phyloP scores from a whole-genome alignment of 2,797 vertebrate species.

The Falco rusticolus region DNA sequence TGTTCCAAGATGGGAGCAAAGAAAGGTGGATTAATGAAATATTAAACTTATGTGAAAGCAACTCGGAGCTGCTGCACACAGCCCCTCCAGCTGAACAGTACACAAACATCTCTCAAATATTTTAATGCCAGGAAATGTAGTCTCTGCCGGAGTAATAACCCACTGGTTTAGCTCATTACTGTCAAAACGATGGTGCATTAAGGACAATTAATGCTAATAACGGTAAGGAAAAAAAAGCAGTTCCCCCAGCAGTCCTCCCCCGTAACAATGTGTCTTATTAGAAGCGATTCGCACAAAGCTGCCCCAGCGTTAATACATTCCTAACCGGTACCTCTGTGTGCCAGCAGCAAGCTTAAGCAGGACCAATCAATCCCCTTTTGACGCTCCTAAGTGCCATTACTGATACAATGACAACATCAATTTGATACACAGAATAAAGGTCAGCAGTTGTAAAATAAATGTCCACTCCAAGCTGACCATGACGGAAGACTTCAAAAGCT shows the following conservation, averaged over 20 bases:
- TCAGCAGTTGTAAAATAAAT: slow-evolving; percentile 1
- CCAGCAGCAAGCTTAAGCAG: slow-evolving; percentile 57
- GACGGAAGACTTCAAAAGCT: not conserved
- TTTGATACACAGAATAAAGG: slow-evolving; percentile 28
- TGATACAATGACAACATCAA: slow-evolving; percentile 59
- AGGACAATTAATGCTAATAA: slow-evolving; percentile 79
- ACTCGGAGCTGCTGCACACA: slow-evolving; percentile 1
- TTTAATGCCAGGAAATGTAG: slow-evolving; percentile 74
- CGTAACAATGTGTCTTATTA: slow-evolving; percentile 64
- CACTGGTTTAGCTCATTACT: slow-evolving; percentile 74
- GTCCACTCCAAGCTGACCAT: not conserved
- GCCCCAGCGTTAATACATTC: slow-evolving; percentile 27
- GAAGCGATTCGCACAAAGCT: slow-evolving; percentile 34
- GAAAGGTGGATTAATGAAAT: not conserved
- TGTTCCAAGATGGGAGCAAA: not conserved
- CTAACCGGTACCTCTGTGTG: slow-evolving; percentile 2
- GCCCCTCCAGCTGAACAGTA: slow-evolving; percentile 6
- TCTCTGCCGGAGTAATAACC: slow-evolving; percentile 68
- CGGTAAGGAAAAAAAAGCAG: slow-evolving; percentile 61
- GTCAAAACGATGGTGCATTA: slow-evolving; percentile 75
- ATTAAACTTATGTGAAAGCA: not conserved
- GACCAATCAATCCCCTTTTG: slow-evolving; percentile 37
- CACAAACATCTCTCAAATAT: slow-evolving; percentile 64
- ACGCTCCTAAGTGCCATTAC: slow-evolving; percentile 61
- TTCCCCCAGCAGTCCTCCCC: slow-evolving; percentile 60